Evolutionary conservation across 2,113 vertebrate genomes (phyloP), one percentile per base, ranked within the genome.

Genomic region (Actenoides lindsayi): DNA sequence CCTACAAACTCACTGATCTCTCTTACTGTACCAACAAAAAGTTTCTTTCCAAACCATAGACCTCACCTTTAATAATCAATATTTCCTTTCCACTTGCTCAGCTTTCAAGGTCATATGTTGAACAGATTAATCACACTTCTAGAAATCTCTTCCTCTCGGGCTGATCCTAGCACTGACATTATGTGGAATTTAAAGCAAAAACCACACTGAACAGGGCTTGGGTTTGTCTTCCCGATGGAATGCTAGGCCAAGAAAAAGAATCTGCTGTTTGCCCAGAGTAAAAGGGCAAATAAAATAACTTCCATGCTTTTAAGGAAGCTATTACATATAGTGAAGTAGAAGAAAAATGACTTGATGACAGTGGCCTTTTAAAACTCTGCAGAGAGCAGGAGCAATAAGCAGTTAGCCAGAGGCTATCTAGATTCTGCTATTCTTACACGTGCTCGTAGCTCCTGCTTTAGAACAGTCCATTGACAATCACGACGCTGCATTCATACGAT

Each of bases 311-410:
- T 92, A 94, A 93, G 96, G 89, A 92, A 84, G 77, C 89, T 89
- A 82, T 91, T 94, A 94, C 92, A 67, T 24, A 57, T 44, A 92
- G 65, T 65, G 85, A 91, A 91, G 83, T 25, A 89, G 50, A 97
- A 94, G 77, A 97, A 93, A 96, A 95, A 96, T 91, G 82, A 94
- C 94, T 92, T 90, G 95, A 94, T 93, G 95, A 94, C 91, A 94
- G 84, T 91, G 81, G 91, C 83, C 77, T 91, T 87, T 95, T 89
- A 87, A 82, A 96, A 80, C 41, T 27, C 87, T 89, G 56, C 64
- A 7, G 68, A 84, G 59, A 82, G 80, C 74, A 65, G 86, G 33
- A 94, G 78, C 84, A 91, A 56, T 37, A 41, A 84, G 77, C 69
- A 76, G 89, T 54, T 84, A 80, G 87, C 94, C 89, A 90, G 91